phyloP scores from a whole-genome alignment of 2,797 vertebrate genomes.

The Chelmon rostratus region DNA sequence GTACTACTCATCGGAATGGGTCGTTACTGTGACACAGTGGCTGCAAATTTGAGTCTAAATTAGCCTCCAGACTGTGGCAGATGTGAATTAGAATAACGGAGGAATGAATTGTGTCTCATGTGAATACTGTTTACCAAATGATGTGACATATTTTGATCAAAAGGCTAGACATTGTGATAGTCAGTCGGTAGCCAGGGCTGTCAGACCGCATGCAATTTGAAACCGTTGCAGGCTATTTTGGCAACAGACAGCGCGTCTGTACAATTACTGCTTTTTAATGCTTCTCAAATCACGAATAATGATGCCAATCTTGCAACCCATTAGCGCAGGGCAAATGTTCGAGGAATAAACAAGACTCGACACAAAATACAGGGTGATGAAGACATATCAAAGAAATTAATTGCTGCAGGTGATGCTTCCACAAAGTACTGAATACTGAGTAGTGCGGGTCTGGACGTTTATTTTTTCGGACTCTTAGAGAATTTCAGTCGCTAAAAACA shows the following conservation, averaged over 20 bases:
- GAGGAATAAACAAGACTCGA: neutral
- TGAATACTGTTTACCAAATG: conserved; percentile 20
- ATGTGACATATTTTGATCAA: conserved; percentile 20
- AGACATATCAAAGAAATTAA: neutral
- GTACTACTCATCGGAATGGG: conserved; percentile 1
- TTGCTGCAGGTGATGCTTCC: neutral
- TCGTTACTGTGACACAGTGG: neutral
- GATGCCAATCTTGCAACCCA: conserved; percentile 1
- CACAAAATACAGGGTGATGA: neutral
- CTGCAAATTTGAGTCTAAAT: conserved; percentile 11
- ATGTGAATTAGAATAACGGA: neutral
- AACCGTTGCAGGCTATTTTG: conserved; percentile 21
- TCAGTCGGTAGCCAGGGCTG: neutral
- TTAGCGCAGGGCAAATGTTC: conserved; percentile 7
- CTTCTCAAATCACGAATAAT: conserved; percentile 23
- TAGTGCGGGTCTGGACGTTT: neutral
- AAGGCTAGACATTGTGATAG: conserved; percentile 16
- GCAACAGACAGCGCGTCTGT: neutral
- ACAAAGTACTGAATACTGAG: conserved; percentile 6
- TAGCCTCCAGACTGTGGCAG: neutral
- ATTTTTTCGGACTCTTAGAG: neutral
- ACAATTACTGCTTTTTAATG: conserved; percentile 7
- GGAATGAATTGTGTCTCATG: neutral
- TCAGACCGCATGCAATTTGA: conserved; percentile 27
- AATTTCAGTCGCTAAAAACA: neutral